A percentile compares a stretch with the other conserved stretches of the same genome.
phyloP scores from a whole-genome alignment of 1,140 invertebrate genomes.

The Zelostemma sp. region DNA sequence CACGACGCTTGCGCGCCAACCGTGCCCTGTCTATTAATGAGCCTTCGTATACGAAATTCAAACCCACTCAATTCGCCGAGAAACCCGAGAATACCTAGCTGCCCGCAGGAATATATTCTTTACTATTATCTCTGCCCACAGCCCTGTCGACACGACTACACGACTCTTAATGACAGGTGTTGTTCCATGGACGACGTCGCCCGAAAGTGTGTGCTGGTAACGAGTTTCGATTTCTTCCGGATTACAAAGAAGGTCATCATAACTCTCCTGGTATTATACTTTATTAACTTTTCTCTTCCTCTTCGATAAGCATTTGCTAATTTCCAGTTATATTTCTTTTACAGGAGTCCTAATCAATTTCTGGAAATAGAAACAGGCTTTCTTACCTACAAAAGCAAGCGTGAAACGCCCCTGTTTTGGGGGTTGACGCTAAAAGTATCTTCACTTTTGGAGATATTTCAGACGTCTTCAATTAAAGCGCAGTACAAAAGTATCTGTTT shows the following conservation, averaged over 20 bases:
- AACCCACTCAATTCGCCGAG: slow-evolving; percentile 20
- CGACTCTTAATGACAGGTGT: slow-evolving; percentile 22
- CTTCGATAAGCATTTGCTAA: no score
- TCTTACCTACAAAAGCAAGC: no score
- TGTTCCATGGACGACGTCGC: slow-evolving; percentile 11
- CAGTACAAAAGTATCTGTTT: no score
- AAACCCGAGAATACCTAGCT: slow-evolving; percentile 38
- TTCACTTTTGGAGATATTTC: no score
- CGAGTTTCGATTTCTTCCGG: slow-evolving; percentile 53
- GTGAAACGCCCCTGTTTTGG: no score
- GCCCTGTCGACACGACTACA: background rate
- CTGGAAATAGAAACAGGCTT: no score
- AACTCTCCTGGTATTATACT: no score
- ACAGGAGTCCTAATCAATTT: no score
- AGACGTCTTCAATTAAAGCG: no score
- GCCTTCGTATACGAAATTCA: background rate
- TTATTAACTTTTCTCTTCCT: no score
- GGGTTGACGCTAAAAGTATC: no score
- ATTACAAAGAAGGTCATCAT: slow-evolving; percentile 33
- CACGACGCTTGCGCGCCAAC: slow-evolving; percentile 19
- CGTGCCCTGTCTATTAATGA: slow-evolving; percentile 1
- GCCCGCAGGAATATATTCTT: slow-evolving; percentile 11
- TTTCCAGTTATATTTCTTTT: no score
- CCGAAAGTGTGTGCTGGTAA: slow-evolving; percentile 48
- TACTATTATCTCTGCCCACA: background rate